Conservation (phyloP, 1,140 invertebrate species). For the Drosophila kanapiae region DNA sequence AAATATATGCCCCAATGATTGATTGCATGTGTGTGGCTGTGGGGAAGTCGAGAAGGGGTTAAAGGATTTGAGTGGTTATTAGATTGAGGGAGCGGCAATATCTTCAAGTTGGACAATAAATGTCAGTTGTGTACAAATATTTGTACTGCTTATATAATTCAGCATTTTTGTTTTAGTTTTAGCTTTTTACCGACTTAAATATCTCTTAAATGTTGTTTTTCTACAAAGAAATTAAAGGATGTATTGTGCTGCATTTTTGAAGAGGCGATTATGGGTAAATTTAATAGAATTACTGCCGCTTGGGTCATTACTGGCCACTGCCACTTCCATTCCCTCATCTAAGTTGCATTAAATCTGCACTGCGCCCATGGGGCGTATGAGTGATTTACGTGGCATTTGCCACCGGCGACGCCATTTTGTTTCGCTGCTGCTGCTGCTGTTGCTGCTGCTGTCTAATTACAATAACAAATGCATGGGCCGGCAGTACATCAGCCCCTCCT, state of each 20-base stretch:
- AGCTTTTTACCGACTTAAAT: no score
- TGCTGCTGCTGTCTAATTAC: constrained; percentile 66
- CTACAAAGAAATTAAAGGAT: not conserved
- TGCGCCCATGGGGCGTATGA: constrained; percentile 57
- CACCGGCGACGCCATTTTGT: constrained; percentile 69
- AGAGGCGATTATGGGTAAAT: not conserved
- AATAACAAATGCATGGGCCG: constrained; percentile 70
- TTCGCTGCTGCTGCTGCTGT: constrained; percentile 26
- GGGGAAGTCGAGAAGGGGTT: not conserved
- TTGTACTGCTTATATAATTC: not conserved
- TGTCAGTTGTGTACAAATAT: not conserved
- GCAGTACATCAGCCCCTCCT: not conserved
- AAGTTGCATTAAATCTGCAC: constrained; percentile 42
- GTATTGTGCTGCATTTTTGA: not conserved
- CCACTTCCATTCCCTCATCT: not conserved
- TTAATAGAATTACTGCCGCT: constrained; percentile 25
- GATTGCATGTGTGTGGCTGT: constrained; percentile 9
- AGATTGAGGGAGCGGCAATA: no score
- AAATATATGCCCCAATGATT: constrained; percentile 14
- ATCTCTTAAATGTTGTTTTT: not conserved
- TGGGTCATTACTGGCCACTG: constrained; percentile 8
- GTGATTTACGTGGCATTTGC: constrained; percentile 63
- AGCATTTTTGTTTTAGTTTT: no score
- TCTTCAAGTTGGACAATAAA: not conserved
- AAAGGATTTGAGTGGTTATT: not conserved